Evolutionary conservation across 2,113 vertebrate genomes (phyloP), one percentile per base, ranked within the genome.

Genomic region (Oncorhynchus clarkii): DNA sequence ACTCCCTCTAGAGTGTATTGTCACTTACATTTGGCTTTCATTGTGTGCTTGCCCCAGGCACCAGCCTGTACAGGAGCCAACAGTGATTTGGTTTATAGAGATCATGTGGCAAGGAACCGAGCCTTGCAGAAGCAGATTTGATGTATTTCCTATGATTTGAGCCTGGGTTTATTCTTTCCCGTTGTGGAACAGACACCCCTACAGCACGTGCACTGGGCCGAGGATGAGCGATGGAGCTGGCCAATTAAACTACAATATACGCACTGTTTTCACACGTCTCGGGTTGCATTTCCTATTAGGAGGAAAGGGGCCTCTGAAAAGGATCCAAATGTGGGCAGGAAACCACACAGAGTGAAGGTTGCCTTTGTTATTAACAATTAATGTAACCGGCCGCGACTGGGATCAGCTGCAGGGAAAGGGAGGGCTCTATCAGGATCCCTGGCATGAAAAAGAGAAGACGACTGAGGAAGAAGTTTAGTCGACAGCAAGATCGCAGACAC

Each of bases 51-150:
- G 94, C 95, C 93, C 90, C 89, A 93, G 94, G 95, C 95, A 1
- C 87, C 90, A 91, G 92, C 93, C 92, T 93, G 93, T 93, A 89
- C 88, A 91, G 91, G 90, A 93, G 93, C 94, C 93, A 93, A 93
- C 90, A 93, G 94, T 93, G 92, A 95, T 95, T 95, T 94, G 92
- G 92, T 96, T 96, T 96, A 96, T 95, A 93, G 93, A 95, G 95
- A 96, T 96, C 94, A 94, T 95, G 95, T 96, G 95, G 94, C 93
- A 94, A 92, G 87, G 93, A 94, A 95, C 91, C 93, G 91, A 93
- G 92, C 92, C 92, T 94, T 95, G 94, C 95, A 94, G 92, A 93
- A 94, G 90, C 94, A 94, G 94, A 94, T 94, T 93, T 93, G 93
- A 94, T 95, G 93, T 92, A 95, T 96, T 97, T 96, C 92, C 94